A percentile compares a stretch with the other conserved stretches of the same genome.
Conservation (phyloP, 2,797 vertebrate genomes). For the Petrocephalus schoutedeni region DNA sequence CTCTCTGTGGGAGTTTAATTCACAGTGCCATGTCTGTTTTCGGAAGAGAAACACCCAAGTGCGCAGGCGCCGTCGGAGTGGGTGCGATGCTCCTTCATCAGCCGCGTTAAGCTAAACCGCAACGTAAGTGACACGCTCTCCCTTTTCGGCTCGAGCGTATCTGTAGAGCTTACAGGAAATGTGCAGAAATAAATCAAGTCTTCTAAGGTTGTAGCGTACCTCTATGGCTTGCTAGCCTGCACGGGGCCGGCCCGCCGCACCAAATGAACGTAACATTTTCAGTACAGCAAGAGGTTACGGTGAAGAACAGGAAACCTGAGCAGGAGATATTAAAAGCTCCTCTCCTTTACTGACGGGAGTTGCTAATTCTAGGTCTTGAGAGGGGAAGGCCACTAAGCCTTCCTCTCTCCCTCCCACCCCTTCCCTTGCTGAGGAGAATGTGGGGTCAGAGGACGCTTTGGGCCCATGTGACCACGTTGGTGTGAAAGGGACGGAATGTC, state of each 20-base stretch:
- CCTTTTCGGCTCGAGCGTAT: not conserved
- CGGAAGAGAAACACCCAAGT: not conserved
- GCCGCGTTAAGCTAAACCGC: not conserved
- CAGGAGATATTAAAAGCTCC: not conserved
- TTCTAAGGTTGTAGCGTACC: not conserved
- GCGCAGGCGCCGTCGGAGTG: not conserved
- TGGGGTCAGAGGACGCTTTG: not conserved
- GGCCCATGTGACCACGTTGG: not conserved
- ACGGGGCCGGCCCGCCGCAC: not conserved
- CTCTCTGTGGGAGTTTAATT: not conserved
- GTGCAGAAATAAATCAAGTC: not conserved
- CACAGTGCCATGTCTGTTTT: not conserved
- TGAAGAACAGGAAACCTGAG: not conserved
- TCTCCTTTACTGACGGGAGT: not conserved
- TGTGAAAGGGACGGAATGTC: not conserved
- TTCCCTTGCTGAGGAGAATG: not conserved
- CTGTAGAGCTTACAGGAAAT: slow-evolving; percentile 18
- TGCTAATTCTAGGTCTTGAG: not conserved
- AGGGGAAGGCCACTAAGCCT: not conserved
- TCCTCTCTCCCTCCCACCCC: not conserved
- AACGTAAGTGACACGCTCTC: not conserved
- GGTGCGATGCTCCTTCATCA: not conserved
- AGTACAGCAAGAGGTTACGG: not conserved
- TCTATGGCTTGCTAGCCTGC: not conserved
- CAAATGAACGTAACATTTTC: not conserved